Evolutionary conservation across 2,113 vertebrate genomes (phyloP), one percentile per base, ranked within the genome.

Genomic region (Myrmophylax atrothorax): DNA sequence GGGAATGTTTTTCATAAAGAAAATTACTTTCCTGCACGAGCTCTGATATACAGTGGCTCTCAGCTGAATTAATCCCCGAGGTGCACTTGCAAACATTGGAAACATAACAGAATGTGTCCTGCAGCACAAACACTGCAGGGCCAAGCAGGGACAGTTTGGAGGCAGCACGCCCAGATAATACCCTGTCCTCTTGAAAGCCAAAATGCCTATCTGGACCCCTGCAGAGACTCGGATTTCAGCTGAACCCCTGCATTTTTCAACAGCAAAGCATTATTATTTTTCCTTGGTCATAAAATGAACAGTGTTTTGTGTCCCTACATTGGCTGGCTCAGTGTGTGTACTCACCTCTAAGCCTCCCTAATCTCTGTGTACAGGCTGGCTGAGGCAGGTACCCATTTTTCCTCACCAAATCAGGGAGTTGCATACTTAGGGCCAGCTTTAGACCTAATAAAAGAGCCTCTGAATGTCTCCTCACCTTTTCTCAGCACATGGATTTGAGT

Each of bases 241-340:
- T 89, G 73, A 82, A 89, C 76, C 62, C 87, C 53, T 82, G 90
- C 94, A 55, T 46, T 66, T 95, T 96, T 89, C 94, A 89, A 42
- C 92, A 87, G 74, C 84, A 90, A 49, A 92, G 92, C 84, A 59
- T 92, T 84, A 40, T 89, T 91, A 77, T 94, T 97, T 90, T 91
- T 94, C 84, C 94, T 67, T 94, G 86, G 89, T 88, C 82, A 89
- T 69, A 96, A 97, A 96, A 88, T 84, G 67, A 86, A 88, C 58
- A 62, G 82, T 46, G 77, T 87, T 92, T 94, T 94, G 81, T 85
- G 75, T 84, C 86, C 80, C 67, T 82, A 25, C 86, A 12, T 59
- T 22, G 69, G 85, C 33, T 17, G 70, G 60, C 92, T 94, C 94
- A 94, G 89, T 76, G 64, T 85, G 64, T 62, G 67, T 63, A 50